Percentiles rank a stretch among this genome's conserved stretches.
These are phyloP conservation scores for Zelleria hepariella DNA, from an alignment of 2,888 invertebrate genomes.

Conservation along the genomic window DNA sequence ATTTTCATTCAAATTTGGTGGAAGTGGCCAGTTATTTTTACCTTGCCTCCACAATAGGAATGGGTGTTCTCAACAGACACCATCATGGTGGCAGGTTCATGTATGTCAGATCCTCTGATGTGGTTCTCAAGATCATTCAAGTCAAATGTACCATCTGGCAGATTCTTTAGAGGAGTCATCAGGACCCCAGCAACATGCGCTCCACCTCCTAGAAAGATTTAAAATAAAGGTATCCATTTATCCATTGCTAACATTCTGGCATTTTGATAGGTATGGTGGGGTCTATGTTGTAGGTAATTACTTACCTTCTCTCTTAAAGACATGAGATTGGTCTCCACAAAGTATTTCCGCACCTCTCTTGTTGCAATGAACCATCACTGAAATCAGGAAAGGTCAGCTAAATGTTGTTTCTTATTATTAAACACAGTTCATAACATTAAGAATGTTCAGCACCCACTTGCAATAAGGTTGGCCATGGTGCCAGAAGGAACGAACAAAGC, in stretches of 20 bases:
- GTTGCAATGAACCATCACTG: slow-evolving; percentile 86
- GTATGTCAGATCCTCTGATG: slow-evolving; percentile 74
- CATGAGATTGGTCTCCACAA: slow-evolving; percentile 82
- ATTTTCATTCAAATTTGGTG: background rate
- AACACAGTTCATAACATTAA: background rate
- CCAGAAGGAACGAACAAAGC: slow-evolving; percentile 86
- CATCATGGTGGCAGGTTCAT: slow-evolving; percentile 80
- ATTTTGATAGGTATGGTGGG: too few relatives aligned
- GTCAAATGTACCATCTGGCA: slow-evolving; percentile 83
- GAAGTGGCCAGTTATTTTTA: slow-evolving; percentile 17
- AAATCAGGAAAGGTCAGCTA: slow-evolving; percentile 17
- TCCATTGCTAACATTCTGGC: too few relatives aligned
- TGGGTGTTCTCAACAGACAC: slow-evolving; percentile 89
- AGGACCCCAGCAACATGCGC: slow-evolving; percentile 80
- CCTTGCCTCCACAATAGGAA: slow-evolving; percentile 83
- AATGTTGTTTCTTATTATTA: background rate
- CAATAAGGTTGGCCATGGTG: slow-evolving; percentile 90
- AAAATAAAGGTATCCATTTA: too few relatives aligned
- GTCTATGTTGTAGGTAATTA: too few relatives aligned
- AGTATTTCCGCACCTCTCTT: slow-evolving; percentile 83
- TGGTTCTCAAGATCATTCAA: slow-evolving; percentile 74
- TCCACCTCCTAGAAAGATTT: slow-evolving; percentile 61
- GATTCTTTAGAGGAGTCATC: slow-evolving; percentile 75
- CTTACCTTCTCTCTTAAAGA: slow-evolving; percentile 51
- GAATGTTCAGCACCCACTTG: slow-evolving; percentile 68